These are phyloP conservation scores for Dysidea cf. avara DNA, from an alignment of 37 sponge, comb jelly and placozoan genomes.

Conservation along the genomic window DNA sequence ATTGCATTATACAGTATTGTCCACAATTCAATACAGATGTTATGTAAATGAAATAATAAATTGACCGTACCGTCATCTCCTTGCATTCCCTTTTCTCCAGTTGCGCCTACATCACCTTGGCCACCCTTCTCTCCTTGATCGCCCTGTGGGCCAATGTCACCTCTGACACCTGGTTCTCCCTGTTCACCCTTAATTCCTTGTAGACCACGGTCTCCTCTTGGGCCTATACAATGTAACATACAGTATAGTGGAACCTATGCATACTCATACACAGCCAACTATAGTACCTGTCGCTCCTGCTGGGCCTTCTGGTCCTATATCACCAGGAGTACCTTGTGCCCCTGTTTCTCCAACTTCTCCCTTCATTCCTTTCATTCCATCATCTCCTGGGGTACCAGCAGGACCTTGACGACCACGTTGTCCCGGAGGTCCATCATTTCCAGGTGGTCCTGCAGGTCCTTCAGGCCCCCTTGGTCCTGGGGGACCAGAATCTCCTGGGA, in stretches of 20 bases:
- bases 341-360: no score
- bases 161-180: constrained; percentile 36
- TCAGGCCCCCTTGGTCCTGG: constrained; percentile 27
- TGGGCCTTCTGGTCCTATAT: constrained; percentile 18
- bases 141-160: constrained; percentile 27
- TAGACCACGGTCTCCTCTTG: constrained; percentile 4
- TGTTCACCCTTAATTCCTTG: constrained; percentile 39
- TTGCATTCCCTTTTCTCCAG: constrained; percentile 2
- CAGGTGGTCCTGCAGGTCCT: constrained; percentile 22
- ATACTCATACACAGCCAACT: no score
- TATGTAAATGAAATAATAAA: no score
- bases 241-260: no score
- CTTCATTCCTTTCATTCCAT: constrained; percentile 39
- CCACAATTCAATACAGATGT: no score
- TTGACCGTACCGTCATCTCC: constrained; percentile 1
- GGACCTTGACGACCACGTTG: neutral
- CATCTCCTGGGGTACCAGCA: constrained; percentile 15
- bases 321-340: constrained; percentile 23
- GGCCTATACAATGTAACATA: no score
- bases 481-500: constrained; percentile 30
- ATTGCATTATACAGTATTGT: no score
- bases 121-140: constrained; percentile 20
- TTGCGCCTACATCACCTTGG: constrained; percentile 10
- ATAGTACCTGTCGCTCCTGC: constrained; percentile 2
- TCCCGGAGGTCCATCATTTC: neutral